Evolutionary conservation across 2,888 invertebrate genomes (phyloP).

Genomic region (Melangyna quadrimaculata): DNA sequence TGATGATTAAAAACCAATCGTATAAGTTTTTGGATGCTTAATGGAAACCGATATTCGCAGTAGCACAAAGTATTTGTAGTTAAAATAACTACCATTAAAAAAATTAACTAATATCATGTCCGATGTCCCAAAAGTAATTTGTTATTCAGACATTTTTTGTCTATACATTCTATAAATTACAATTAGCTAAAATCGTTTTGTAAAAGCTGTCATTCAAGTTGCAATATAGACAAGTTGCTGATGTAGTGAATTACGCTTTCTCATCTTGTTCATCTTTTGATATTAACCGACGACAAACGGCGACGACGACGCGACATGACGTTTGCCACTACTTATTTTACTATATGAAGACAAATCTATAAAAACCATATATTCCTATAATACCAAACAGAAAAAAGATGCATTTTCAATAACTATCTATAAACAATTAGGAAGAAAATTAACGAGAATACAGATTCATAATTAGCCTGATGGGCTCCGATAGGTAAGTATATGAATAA

Average conservation of each 20-base stretch:
- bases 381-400: neutral
- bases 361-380: neutral
- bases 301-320: neutral
- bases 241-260: constrained; percentile 4
- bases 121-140: neutral
- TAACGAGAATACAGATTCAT: neutral
- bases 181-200: neutral
- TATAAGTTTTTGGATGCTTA: too few relatives aligned
- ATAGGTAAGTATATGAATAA: neutral
- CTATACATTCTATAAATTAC: neutral
- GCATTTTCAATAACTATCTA: neutral
- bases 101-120: neutral
- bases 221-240: neutral
- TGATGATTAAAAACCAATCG: too few relatives aligned
- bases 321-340: neutral
- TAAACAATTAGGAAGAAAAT: neutral
- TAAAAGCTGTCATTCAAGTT: constrained; percentile 12
- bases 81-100: neutral
- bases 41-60: neutral
- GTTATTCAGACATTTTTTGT: neutral
- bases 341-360: neutral
- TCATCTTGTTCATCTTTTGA: constrained; percentile 13
- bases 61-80: neutral
- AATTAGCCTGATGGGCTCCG: neutral
- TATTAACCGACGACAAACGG: constrained; percentile 17